These are phyloP conservation scores for Petrocephalus zakoni DNA, from an alignment of 2,113 vertebrate genomes.

Conservation along the genomic window DNA sequence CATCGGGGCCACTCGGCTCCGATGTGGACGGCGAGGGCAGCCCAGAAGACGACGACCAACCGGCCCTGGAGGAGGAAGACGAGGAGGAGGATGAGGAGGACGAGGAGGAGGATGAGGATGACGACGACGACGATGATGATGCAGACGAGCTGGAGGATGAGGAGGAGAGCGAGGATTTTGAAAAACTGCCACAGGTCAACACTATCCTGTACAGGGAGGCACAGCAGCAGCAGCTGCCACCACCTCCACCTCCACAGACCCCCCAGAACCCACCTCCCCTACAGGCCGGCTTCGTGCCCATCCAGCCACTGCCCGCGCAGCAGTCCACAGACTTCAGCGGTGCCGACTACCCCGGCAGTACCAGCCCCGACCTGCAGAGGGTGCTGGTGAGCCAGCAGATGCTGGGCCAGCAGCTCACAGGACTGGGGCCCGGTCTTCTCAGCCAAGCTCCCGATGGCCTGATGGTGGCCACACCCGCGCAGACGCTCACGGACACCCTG, in stretches of 20 bases:
- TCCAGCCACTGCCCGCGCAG: constrained; percentile 78
- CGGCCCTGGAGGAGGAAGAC: constrained; percentile 47
- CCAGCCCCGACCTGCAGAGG: constrained; percentile 87
- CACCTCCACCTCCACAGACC: constrained; percentile 59
- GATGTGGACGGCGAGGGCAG: constrained; percentile 70
- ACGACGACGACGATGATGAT: constrained; percentile 76
- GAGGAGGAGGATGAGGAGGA: constrained; percentile 64
- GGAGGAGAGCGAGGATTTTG: constrained; percentile 77
- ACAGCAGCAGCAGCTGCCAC: constrained; percentile 63
- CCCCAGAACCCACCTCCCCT: constrained; percentile 51
- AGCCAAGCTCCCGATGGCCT: constrained; percentile 83
- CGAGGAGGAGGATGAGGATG: constrained; percentile 67
- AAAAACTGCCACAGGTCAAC: constrained; percentile 85
- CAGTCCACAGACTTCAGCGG: constrained; percentile 78
- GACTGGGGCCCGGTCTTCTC: constrained; percentile 85
- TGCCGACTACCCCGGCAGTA: constrained; percentile 78
- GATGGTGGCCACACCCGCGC: constrained; percentile 86
- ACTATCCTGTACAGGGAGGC: constrained; percentile 77
- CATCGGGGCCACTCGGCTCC: constrained; percentile 67
- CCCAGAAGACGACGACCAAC: constrained; percentile 47
- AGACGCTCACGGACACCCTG: constrained; percentile 97
- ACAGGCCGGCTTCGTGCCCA: constrained; percentile 79
- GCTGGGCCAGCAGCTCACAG: constrained; percentile 77
- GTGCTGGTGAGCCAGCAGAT: constrained; percentile 77
- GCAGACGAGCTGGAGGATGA: constrained; percentile 76